Conservation (phyloP, 64 coral and sea anemone species). For the Montipora cactus region DNA sequence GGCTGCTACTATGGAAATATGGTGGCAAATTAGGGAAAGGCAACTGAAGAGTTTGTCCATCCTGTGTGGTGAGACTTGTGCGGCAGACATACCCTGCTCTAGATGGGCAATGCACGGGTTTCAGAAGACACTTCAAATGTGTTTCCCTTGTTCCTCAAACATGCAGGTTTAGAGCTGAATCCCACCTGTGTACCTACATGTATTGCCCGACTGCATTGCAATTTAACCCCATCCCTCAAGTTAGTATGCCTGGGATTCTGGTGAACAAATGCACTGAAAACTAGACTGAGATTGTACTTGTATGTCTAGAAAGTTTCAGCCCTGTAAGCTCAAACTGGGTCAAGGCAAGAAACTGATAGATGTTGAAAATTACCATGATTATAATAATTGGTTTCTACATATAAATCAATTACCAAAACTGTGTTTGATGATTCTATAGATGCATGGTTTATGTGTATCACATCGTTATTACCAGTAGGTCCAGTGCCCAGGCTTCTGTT, state of each 20-base stretch:
- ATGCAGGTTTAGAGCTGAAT: background rate
- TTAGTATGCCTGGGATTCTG: background rate
- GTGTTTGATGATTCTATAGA: background rate
- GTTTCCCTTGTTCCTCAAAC: background rate
- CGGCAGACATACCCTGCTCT: constrained; percentile 9
- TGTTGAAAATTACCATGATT: background rate
- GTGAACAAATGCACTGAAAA: constrained; percentile 11
- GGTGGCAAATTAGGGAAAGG: constrained; percentile 23
- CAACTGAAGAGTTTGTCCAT: constrained; percentile 49
- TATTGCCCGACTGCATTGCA: background rate
- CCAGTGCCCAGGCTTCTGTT: too few relatives aligned
- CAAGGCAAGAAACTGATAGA: constrained; percentile 1
- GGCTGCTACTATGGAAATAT: constrained; percentile 34
- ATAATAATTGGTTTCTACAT: background rate
- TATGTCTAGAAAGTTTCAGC: background rate
- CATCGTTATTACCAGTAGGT: too few relatives aligned
- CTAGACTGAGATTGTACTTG: background rate
- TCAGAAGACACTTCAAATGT: background rate
- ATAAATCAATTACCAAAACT: background rate
- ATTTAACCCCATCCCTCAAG: background rate
- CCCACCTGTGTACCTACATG: constrained; percentile 5
- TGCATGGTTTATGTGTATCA: background rate
- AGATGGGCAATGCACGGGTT: background rate
- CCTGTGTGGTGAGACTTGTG: constrained; percentile 58
- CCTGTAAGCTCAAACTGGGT: background rate